Evolutionary conservation across 2,888 invertebrate species (phyloP).

Genomic region (Tipula unca): DNA sequence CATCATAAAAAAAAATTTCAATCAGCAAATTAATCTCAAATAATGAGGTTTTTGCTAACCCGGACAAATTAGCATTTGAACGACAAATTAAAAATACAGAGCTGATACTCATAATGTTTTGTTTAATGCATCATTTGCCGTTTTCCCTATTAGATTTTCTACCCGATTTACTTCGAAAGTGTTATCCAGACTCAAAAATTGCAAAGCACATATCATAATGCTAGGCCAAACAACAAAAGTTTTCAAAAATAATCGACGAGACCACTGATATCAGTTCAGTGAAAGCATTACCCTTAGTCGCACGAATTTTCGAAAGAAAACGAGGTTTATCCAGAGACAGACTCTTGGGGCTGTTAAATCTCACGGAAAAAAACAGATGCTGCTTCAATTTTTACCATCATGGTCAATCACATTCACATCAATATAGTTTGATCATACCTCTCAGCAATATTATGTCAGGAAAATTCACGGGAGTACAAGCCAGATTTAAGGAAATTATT

Average conservation of each 20-base stretch:
- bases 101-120: neutral
- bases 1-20: neutral
- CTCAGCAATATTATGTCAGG: neutral
- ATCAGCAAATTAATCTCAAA: neutral
- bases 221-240: neutral
- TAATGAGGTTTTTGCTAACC: neutral
- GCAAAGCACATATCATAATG: neutral
- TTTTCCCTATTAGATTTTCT: neutral
- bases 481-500: too few species aligned
- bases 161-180: neutral
- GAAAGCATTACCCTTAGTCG: neutral
- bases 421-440: neutral
- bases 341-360: neutral
- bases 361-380: neutral
- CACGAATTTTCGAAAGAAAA: neutral
- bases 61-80: neutral
- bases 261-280: neutral
- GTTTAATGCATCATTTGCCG: neutral
- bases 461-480: too few species aligned
- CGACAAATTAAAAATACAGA: neutral
- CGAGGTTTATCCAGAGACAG: neutral
- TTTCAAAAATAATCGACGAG: neutral
- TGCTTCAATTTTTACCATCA: neutral
- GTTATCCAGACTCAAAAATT: neutral
- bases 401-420: neutral